These are phyloP conservation scores for Oreochromis spilurus DNA, from an alignment of 2,113 vertebrate species.

Conservation along the genomic window DNA sequence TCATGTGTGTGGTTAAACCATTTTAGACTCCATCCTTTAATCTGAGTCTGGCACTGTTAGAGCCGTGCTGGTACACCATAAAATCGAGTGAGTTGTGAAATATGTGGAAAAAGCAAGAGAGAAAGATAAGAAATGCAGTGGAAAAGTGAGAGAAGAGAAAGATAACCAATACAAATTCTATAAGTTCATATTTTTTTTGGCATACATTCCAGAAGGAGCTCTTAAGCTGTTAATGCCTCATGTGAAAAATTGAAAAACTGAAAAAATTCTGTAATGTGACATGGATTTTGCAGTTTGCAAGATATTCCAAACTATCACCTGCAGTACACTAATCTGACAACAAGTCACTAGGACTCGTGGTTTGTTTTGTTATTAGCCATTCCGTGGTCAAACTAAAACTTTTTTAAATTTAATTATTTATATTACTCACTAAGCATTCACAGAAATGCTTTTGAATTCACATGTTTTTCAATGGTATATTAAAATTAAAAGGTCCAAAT, in stretches of 20 bases:
- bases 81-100: constrained; percentile 2
- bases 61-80: neutral
- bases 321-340: neutral
- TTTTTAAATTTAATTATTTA: neutral
- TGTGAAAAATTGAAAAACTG: neutral
- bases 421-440: neutral
- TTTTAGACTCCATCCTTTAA: neutral
- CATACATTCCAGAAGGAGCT: neutral
- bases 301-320: neutral
- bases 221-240: neutral
- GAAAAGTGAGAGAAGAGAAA: neutral
- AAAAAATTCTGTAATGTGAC: neutral
- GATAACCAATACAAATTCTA: neutral
- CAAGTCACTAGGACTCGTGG: neutral
- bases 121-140: constrained; percentile 19
- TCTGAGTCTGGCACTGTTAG: neutral
- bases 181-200: neutral
- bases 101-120: constrained; percentile 2
- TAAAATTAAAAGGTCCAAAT: neutral
- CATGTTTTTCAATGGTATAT: too few relatives aligned
- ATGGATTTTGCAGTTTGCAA: neutral
- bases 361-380: neutral
- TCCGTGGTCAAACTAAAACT: neutral
- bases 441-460: neutral
- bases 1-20: neutral